Base-by-base conservation (phyloP, 1,140 invertebrate genomes). In the Meteorus sp. region DNA sequence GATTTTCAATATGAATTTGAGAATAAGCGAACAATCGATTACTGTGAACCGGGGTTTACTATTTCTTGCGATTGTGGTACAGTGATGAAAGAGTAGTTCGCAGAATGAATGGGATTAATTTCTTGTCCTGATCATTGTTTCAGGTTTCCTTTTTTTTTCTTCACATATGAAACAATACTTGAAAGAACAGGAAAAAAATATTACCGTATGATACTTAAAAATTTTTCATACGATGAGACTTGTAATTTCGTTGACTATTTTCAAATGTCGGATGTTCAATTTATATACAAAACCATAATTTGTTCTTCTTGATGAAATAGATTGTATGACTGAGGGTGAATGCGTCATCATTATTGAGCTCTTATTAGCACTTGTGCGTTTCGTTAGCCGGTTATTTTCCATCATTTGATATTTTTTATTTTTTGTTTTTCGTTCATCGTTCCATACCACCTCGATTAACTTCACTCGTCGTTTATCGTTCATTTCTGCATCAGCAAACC, bases 361-460 rank as follows among this genome's bases (percentile, higher is more conserved):
- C 15, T n/a, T 25, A 47, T 37, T 20, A 25, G n/a, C 35, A 37
- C 8, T 37, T n/a, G n/a, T n/a, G 11, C 23, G 31, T 52, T 52
- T 22, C 27, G 27, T 50, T 50, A 31, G 33, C 6, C 27, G 58
- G 31, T 67, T 60, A 29, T 58, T 63, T 58, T 58, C 51, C 22
- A 19, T 59, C 56, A 23, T 52, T 17, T 52, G n/a, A n/a, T n/a
- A n/a, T 48, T 20, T 5, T 1, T 15, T 45, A 27, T 27, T 62
- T 51, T 47, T 47, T 60, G 54, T 48, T 63, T 59, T 60, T 59
- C 20, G 20, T 51, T 47, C 39, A 15, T 55, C n/a, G n/a, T n/a
- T n/a, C n/a, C n/a, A n/a, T n/a, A n/a, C n/a, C n/a, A n/a, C n/a
- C n/a, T n/a, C n/a, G n/a, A n/a, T n/a, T n/a, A n/a, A n/a, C n/a